Conservation (phyloP, 1,140 invertebrate species). For the Papilio dardanus region DNA sequence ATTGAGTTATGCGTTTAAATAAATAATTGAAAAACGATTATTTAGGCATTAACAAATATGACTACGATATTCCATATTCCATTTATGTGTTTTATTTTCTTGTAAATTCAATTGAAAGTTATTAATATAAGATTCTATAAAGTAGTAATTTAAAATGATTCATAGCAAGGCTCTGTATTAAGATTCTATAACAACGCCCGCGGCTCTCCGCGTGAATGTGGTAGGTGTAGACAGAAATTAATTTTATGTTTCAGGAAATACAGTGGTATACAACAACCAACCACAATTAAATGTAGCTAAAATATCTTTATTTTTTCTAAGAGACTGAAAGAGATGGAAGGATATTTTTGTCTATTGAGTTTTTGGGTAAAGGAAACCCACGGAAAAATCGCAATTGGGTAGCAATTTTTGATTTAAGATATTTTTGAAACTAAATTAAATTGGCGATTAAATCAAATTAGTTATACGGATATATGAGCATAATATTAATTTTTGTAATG, state of each 20-base stretch:
- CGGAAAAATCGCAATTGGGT: too few species aligned
- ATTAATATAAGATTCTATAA: background rate
- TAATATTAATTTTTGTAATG: background rate
- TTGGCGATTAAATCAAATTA: background rate
- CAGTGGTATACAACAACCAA: background rate
- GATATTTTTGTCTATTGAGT: too few species aligned
- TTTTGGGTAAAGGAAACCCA: too few species aligned
- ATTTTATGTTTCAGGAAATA: slow-evolving; percentile 15
- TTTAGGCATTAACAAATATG: too few species aligned
- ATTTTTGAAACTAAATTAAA: too few species aligned
- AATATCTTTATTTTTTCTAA: too few species aligned
- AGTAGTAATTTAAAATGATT: slow-evolving; percentile 18
- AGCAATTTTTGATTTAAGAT: too few species aligned
- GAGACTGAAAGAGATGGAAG: too few species aligned
- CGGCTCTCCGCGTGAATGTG: background rate
- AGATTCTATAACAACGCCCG: background rate
- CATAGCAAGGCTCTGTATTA: slow-evolving; percentile 16
- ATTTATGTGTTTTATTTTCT: background rate
- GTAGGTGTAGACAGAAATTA: slow-evolving; percentile 31
- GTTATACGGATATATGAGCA: background rate
- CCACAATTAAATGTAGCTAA: slow-evolving; percentile 2
- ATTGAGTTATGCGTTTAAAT: too few species aligned
- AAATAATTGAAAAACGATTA: too few species aligned
- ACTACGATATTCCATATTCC: too few species aligned
- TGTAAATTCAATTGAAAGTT: background rate